These are phyloP conservation scores for Rhopalosiphum padi DNA, from an alignment of 1,140 invertebrate genomes.

Conservation along the genomic window DNA sequence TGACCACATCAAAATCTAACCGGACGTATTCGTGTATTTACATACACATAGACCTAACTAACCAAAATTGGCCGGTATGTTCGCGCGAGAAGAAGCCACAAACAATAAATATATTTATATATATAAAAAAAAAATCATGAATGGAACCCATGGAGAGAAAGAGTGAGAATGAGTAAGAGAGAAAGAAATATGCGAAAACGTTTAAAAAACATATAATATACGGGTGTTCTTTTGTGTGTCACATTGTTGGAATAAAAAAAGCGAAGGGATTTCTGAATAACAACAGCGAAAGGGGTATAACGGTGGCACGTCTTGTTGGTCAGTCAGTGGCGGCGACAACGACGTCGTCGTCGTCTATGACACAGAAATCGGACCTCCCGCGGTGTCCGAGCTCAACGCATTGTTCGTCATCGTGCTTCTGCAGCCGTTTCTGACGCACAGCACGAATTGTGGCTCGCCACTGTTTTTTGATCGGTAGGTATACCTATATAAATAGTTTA, in stretches of 20 bases:
- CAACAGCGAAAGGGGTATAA: constrained; percentile 8
- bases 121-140: constrained; percentile 2
- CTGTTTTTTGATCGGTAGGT: constrained; percentile 38
- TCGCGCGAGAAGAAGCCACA: constrained; percentile 31
- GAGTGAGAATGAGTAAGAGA: background rate
- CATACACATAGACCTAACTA: background rate
- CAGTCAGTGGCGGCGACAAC: background rate
- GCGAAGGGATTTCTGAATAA: constrained; percentile 49
- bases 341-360: background rate
- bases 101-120: constrained; percentile 39
- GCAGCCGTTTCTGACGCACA: background rate
- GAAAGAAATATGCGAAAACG: constrained; percentile 49
- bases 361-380: constrained; percentile 29
- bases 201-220: constrained; percentile 51
- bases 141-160: background rate
- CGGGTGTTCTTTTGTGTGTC: constrained; percentile 41
- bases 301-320: constrained; percentile 45
- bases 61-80: constrained; percentile 55
- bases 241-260: constrained; percentile 28
- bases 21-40: constrained; percentile 26
- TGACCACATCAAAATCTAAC: constrained; percentile 47
- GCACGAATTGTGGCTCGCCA: background rate
- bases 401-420: background rate
- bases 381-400: background rate
- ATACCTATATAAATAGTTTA: background rate